A percentile compares a stretch with the other conserved stretches of the same genome.
phyloP scores from a whole-genome alignment of 2,113 vertebrate genomes.

The Campylomormyrus tamandua region DNA sequence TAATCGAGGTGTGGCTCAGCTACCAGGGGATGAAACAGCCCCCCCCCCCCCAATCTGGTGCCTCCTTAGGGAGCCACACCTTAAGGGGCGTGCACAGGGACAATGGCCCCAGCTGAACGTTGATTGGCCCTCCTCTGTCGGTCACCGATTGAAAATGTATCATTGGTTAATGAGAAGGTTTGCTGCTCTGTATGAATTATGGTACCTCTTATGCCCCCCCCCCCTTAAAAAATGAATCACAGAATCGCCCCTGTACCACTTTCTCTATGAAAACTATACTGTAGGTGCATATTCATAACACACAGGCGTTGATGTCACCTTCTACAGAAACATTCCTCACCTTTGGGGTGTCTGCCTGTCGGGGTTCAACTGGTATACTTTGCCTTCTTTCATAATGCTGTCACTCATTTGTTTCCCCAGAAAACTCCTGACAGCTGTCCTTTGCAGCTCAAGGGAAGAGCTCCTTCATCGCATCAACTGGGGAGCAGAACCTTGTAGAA shows the following conservation, averaged over 20 bases:
- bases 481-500: background rate
- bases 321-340: background rate
- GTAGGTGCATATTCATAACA: background rate
- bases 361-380: background rate
- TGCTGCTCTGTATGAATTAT: background rate
- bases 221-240: background rate
- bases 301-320: background rate
- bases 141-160: background rate
- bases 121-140: background rate
- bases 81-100: background rate
- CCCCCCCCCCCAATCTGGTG: background rate
- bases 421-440: background rate
- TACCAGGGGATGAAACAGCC: background rate
- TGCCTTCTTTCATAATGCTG: background rate
- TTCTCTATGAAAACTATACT: background rate
- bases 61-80: background rate
- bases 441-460: background rate
- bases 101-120: background rate
- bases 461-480: background rate
- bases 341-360: background rate
- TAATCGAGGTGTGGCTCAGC: background rate
- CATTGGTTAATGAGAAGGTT: background rate
- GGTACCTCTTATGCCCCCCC: background rate
- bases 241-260: background rate
- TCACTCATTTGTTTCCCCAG: background rate